Conservation (phyloP, 53 echinoderm and acorn worm genomes). For the Arbacia lixula region DNA sequence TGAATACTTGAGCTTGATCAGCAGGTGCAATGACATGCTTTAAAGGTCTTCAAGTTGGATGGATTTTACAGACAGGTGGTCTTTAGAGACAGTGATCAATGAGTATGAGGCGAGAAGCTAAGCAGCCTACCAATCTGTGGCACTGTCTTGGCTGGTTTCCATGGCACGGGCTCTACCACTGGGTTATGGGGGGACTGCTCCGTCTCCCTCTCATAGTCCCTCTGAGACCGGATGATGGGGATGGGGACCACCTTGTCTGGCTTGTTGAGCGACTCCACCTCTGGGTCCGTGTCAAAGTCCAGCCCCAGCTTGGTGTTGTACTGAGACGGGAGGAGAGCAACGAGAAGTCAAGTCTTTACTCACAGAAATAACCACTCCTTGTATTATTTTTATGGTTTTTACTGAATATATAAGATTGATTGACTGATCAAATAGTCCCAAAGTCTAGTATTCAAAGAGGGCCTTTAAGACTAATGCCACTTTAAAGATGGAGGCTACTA, state of each 20-base stretch:
- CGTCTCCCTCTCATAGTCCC: conserved; percentile 95
- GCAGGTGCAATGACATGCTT: too few relatives aligned
- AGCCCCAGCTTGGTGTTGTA: conserved; percentile 82
- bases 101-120: too few relatives aligned
- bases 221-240: conserved; percentile 90
- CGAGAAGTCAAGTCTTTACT: background rate
- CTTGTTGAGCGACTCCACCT: conserved; percentile 88
- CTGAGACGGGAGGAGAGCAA: conserved; percentile 17
- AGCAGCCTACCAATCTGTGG: conserved; percentile 97
- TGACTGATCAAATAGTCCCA: too few relatives aligned
- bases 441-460: too few relatives aligned
- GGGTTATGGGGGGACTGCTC: conserved; percentile 98
- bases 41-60: too few relatives aligned
- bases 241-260: conserved; percentile 95
- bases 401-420: background rate
- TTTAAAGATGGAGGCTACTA: background rate
- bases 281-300: conserved; percentile 98
- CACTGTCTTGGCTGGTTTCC: conserved; percentile 79
- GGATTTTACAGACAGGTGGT: too few relatives aligned
- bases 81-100: too few relatives aligned
- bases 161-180: conserved; percentile 94
- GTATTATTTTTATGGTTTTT: background rate
- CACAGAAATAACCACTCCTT: background rate
- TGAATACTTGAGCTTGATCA: too few relatives aligned
- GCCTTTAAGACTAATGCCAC: too few relatives aligned